Base-by-base conservation (phyloP, 2,113 vertebrate species). In the Alexandromys fortis region DNA sequence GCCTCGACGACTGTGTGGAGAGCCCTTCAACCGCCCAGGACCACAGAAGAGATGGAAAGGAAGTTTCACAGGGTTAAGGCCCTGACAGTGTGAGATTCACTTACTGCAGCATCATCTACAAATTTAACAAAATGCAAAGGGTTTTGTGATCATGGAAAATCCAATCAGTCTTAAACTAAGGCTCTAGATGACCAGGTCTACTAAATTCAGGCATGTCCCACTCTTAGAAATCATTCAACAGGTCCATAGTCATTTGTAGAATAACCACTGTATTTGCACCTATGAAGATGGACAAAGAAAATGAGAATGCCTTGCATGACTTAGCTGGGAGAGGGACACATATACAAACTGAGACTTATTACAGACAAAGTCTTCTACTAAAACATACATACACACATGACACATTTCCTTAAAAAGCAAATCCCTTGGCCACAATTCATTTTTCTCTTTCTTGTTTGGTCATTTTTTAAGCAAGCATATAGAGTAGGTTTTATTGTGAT, bases 241-340 rank as follows among this genome's bases (percentile, higher is more conserved):
- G 82, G 45, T 86, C 73, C 91, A 72, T 1, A 67, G 38, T 82
- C 55, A 92, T 77, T 67, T 93, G 73, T 63, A 24, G 45, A 81
- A 94, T 72, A 78, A 93, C 35, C 52, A 65, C 38, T 93, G 75
- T 28, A 88, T 85, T 81, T 85, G 85, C 52, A 86, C 16, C 75
- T 68, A 85, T 17, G 72, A 94, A 94, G 68, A 67, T 5, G 63
- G 82, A 70, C 22, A 45, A 92, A 47, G 61, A 68, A 83, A 96
- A 35, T 87, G 58, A 91, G 95, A 87, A 87, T 81, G 47, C 79
- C 67, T 86, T 55, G 35, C 70, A 65, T 67, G 76, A 94, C 49
- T 91, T 70, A 45, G 38, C 55, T 75, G 87, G 28, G 38, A 94
- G 72, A 68, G 38, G 7, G 78, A 82, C 8, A 21, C 73, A 78